A percentile compares a stretch with the other conserved stretches of the same genome.
Evolutionary conservation across 2,113 vertebrate genomes (phyloP).

Genomic region (rabbit (Oryctolagus cuniculus)): mOryCun1.1 NC_091445.1:3378501-3379000

Average conservation of each 20-base stretch:
- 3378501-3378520: neutral
- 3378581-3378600: neutral
- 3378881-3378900: neutral
- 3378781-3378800: neutral
- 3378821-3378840: neutral
- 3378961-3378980: neutral
- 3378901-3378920: neutral
- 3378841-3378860: conserved; percentile 38
- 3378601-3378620: neutral
- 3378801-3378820: neutral
- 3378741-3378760: neutral
- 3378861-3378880: neutral
- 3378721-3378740: neutral
- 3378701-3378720: neutral
- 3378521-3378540: neutral
- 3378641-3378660: neutral
- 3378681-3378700: neutral
- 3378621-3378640: neutral
- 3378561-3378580: neutral
- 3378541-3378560: neutral
- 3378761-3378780: neutral
- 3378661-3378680: neutral
- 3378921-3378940: neutral
- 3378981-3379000: no score
- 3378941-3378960: neutral